Evolutionary conservation across 2,888 invertebrate species (phyloP).

Genomic region (Epistrophella euchroma): DNA sequence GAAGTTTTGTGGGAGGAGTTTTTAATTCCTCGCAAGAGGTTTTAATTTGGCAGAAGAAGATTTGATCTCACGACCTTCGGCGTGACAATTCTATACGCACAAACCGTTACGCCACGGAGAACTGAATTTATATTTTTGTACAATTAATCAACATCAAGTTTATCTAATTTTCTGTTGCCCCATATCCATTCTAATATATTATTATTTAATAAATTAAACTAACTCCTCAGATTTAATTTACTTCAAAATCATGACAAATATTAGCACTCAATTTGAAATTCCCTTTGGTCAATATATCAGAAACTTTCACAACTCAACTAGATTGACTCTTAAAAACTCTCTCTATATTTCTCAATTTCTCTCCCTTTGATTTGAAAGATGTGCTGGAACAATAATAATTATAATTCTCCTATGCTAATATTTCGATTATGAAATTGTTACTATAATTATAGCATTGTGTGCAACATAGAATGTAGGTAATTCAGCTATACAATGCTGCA

Average conservation of each 20-base stretch:
- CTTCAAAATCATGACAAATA: background rate
- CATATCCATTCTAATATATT: too few relatives aligned
- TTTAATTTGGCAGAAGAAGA: too few relatives aligned
- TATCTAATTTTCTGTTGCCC: too few relatives aligned
- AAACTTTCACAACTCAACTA: background rate
- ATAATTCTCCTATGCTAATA: constrained; percentile 5
- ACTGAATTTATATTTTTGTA: too few relatives aligned
- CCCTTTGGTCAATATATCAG: background rate
- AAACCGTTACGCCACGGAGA: too few relatives aligned
- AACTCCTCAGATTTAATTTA: background rate
- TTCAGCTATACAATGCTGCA: constrained; percentile 1
- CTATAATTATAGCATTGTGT: constrained; percentile 23
- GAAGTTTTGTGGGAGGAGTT: too few relatives aligned
- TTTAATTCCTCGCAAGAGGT: too few relatives aligned
- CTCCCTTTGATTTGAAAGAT: background rate
- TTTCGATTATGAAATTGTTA: constrained; percentile 24
- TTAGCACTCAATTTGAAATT: background rate
- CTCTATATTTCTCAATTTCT: background rate
- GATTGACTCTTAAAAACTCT: background rate
- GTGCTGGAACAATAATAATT: background rate
- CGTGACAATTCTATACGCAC: too few relatives aligned
- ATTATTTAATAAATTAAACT: too few relatives aligned
- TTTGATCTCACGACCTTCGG: too few relatives aligned
- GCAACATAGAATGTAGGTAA: background rate
- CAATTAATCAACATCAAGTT: too few relatives aligned